These are phyloP conservation scores for Rhynchonycteris naso DNA, from an alignment of 2,797 vertebrate species.

Conservation along the genomic window DNA sequence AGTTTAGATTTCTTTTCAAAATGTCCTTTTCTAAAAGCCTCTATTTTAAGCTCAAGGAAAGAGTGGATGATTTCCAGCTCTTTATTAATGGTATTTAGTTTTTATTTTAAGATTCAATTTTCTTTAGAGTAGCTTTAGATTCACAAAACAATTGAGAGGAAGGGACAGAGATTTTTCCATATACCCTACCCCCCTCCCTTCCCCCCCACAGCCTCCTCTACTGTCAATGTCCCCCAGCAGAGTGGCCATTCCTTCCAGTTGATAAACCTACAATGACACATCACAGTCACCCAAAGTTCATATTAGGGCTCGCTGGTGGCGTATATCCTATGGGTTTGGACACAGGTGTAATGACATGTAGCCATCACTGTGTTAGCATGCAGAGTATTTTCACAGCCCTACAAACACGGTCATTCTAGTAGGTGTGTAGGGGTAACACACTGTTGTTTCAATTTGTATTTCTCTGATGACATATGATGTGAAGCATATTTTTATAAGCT, in stretches of 20 bases:
- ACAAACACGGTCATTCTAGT: neutral
- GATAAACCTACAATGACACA: neutral
- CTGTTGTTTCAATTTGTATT: neutral
- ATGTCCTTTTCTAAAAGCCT: neutral
- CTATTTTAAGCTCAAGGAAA: conserved; percentile 50
- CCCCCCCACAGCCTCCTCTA: neutral
- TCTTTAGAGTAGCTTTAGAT: neutral
- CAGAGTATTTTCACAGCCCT: neutral
- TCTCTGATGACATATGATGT: neutral
- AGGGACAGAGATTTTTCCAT: neutral
- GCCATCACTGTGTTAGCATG: neutral
- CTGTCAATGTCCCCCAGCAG: neutral
- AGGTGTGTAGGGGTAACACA: no score
- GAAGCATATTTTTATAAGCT: no score
- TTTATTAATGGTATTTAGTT: neutral
- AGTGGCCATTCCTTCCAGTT: neutral
- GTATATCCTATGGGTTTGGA: no score
- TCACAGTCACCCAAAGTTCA: no score
- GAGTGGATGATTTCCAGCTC: neutral
- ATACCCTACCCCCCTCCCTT: neutral
- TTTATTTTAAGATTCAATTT: neutral
- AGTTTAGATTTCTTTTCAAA: neutral
- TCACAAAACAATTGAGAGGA: neutral
- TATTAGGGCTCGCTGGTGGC: no score
- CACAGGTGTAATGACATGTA: no score